Base-by-base conservation (phyloP, 2,888 invertebrate species). In the Bugulina stolonifera region DNA sequence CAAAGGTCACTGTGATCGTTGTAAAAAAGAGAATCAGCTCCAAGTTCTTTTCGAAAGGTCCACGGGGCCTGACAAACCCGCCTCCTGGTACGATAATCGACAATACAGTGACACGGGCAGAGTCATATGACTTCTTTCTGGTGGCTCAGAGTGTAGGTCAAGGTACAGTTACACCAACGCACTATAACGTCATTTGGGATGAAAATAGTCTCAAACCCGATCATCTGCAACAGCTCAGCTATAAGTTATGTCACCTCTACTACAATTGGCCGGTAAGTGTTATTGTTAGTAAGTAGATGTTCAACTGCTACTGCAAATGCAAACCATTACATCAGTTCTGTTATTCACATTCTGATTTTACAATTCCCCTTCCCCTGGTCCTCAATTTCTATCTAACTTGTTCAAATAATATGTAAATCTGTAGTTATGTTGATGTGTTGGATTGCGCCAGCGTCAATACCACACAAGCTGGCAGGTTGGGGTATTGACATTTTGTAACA, bases 11-110 rank as follows among this genome's bases (percentile, higher is more conserved):
- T 0, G 91, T 92, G 78, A 86, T 96, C 0, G 89, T 97, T 0
- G 94, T 96, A 0, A 95, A 96, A 81, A 98, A 98, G 82, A 87
- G 94, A 0, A 93, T 94, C 71, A 94, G 92, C 80, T 91, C 92
- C 0, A 86, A 94, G 34, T 88, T 94, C 76, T 93, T 93, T 82
- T 79, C 87, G 0, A 71, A 73, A 27, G 73, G 73, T n/a, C 5
- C 3, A 18, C 76, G 78, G 1, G 69, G 70, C 22, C 73, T 74
- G 10, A 69, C 76, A 22, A 87, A 87, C 76, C 94, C 96, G 0
- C 87, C 87, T 0, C 91, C 95, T 0, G 96, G 96, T 0, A 94
- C 94, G 0, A 86, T 96, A 1, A 90, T 94, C 0, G 96, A 97
- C 80, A 90, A 91, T 76, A 88, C 90, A 0, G 89, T 96, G 0